Evolutionary conservation across 2,888 invertebrate species (phyloP), one percentile per base, ranked within the genome.

Genomic region (Boloria selene): DNA sequence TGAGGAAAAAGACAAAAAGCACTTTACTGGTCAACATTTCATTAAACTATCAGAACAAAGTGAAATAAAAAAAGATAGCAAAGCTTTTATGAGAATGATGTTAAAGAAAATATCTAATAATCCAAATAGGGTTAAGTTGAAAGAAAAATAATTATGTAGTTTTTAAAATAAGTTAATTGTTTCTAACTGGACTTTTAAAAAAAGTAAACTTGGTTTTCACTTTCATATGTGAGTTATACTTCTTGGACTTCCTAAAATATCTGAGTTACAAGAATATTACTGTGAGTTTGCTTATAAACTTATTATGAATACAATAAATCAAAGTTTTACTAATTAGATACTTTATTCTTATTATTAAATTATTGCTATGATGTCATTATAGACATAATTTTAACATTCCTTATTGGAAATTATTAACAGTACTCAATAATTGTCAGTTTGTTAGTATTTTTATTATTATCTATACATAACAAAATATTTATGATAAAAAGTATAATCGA

Each of bases 341-440:
- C 81, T 77, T 77, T 75, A 75, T 82, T 80, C 77, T 82, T 84
- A 79, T 77, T 75, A 72, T 80, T 82, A 77, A n/a, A 72, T 79
- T 84, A 76, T 79, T 77, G 73, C 80, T 84, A 85, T 77, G 77
- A 87, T 90, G 89, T 90, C 89, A 85, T 87, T 88, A 90, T 85
- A 85, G 87, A 90, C 88, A 88, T 80, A 75, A 79, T 83, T 73
- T 80, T 82, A 81, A 77, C 84, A 89, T 87, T 87, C 86, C 87
- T 74, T 73, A 79, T 75, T 56, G 83, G 85, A 90, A 89, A 86
- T 82, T 81, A 71, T 74, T 73, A 70, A 66, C 75, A 80, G 79
- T 79, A 75, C 77, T 79, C 81, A 79, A 78, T 80, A 79, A 75
- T 74, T 70, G 59, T 64, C 71, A 68, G 68, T 71, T 70, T 73